phyloP scores from a whole-genome alignment of 1,140 invertebrate species.

The Drosophila ambigua region DNA sequence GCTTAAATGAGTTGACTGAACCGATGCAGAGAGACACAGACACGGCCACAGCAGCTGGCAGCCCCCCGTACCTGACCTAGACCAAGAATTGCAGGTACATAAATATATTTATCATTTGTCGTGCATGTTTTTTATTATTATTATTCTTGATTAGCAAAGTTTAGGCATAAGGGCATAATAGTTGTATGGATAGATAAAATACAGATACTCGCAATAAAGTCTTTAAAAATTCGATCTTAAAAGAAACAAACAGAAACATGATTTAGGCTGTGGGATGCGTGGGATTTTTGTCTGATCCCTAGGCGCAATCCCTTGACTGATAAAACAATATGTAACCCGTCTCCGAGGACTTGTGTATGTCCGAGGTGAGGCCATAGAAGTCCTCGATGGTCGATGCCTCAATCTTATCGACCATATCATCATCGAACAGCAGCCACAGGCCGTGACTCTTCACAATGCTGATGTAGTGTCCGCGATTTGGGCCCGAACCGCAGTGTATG shows the following conservation, averaged over 20 bases:
- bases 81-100: too few species aligned
- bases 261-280: background rate
- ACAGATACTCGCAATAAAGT: too few species aligned
- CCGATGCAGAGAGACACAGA: too few species aligned
- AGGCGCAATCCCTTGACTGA: constrained; percentile 93
- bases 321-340: constrained; percentile 99
- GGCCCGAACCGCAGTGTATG: constrained; percentile 99
- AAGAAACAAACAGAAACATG: background rate
- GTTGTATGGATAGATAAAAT: too few species aligned
- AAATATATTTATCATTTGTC: too few species aligned
- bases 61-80: too few species aligned
- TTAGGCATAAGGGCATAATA: too few species aligned
- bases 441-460: constrained; percentile 99
- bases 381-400: constrained; percentile 99
- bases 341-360: constrained; percentile 99
- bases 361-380: constrained; percentile 99
- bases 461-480: constrained; percentile 99
- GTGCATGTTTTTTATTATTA: too few species aligned
- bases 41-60: too few species aligned
- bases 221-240: constrained; percentile 7
- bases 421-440: constrained; percentile 99
- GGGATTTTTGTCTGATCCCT: background rate
- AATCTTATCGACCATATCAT: constrained; percentile 99
- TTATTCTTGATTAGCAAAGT: too few species aligned
- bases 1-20: too few species aligned